Base-by-base conservation (phyloP, 2,797 vertebrate genomes). In the Enteromius argenteus region DNA sequence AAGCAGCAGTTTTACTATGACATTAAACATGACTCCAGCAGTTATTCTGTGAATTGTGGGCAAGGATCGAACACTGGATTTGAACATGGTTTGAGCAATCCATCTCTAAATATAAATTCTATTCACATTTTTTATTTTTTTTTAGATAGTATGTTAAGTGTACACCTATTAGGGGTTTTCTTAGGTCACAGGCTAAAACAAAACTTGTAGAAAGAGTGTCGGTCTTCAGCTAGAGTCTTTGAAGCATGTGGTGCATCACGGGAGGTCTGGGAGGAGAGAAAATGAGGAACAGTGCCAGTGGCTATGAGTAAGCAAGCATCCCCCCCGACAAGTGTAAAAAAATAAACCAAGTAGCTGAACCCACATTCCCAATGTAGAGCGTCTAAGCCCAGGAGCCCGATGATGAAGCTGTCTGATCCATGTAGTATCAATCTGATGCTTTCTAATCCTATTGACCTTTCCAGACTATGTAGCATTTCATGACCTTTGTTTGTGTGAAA, bases 371-470 rank as follows among this genome's bases (percentile, higher is more conserved):
- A n/a, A 64, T 62, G 73, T 83, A 10, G 35, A 87, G 58, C 81
- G 19, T 69, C 82, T 87, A 87, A 90, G 84, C 84, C 85, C 10
- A 46, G 21, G 62, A 82, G 81, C 77, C 44, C 71, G 60, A 79
- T 85, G 86, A 85, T 77, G 67, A 82, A 87, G 68, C 49, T 67
- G 15, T 86, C 85, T 89, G 77, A 80, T 87, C 74, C 58, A 13
- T 44, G 19, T 78, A 39, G 66, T 79, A 83, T 83, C 68, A 85
- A 27, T 78, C 79, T 69, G 72, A 84, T 81, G 30, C 80, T 60
- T 84, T 67, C 75, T 86, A 90, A 90, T 90, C 90, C 83, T 17
- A 35, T 62, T 86, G 84, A 85, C 89, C 83, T 89, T 88, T 84
- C n/a, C 14, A 58, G 67, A 74, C 69, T 71, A 42, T 69, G 69